Conservation (phyloP, 2,797 vertebrate genomes). For the Ambastaia sidthimunki region DNA sequence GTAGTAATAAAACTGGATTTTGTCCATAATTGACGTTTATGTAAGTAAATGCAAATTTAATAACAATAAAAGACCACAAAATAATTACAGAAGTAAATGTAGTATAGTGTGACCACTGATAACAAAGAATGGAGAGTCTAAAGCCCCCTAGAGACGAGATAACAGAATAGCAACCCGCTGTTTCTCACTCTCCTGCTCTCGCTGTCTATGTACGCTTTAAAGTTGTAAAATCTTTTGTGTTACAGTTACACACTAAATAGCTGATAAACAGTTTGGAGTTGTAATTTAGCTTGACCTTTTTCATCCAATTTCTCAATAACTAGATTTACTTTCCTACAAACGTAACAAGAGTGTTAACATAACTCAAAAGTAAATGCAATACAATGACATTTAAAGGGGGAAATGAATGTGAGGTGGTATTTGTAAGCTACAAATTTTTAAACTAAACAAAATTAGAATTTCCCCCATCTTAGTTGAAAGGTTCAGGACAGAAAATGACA, state of each 20-base stretch:
- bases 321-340: not conserved
- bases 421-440: not conserved
- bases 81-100: not conserved
- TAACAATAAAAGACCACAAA: not conserved
- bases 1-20: not conserved
- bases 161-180: constrained; percentile 1
- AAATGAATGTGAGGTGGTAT: not conserved
- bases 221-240: not conserved
- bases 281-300: constrained; percentile 34
- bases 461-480: not conserved
- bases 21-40: not conserved
- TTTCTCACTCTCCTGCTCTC: not conserved
- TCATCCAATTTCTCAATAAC: not conserved
- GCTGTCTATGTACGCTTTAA: not conserved
- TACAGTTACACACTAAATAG: not conserved
- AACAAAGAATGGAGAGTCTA: not conserved
- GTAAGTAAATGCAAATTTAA: not conserved
- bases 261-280: constrained; percentile 31
- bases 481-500: constrained; percentile 12
- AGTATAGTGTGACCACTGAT: not conserved
- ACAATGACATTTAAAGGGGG: constrained; percentile 33
- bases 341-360: not conserved
- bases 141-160: constrained; percentile 45
- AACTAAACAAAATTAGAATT: constrained; percentile 4
- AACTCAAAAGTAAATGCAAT: constrained; percentile 8